A percentile compares a stretch with the other conserved stretches of the same genome.
These are phyloP conservation scores for Camelus dromedarius DNA, from an alignment of 2,113 vertebrate genomes.

Conservation along the genomic window DNA sequence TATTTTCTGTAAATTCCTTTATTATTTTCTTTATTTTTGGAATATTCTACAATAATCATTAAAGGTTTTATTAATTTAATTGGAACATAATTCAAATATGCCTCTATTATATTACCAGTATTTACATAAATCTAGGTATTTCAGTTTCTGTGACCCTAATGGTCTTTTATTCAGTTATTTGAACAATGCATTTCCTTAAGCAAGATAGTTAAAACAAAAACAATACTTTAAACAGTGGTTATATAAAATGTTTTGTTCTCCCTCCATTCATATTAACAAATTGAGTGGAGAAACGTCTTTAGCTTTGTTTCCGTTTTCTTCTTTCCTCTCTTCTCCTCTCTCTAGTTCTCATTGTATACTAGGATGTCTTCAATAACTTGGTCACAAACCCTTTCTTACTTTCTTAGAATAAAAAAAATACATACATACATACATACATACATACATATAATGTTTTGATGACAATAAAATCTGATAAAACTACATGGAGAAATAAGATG, in stretches of 20 bases:
- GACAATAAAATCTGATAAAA: background rate
- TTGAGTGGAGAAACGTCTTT: background rate
- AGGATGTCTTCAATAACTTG: background rate
- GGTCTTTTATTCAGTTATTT: background rate
- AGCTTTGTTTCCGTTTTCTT: background rate
- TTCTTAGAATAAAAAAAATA: background rate
- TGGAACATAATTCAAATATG: background rate
- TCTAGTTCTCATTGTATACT: background rate
- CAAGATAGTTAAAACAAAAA: background rate
- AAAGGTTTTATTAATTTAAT: conserved; percentile 1
- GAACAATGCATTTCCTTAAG: background rate
- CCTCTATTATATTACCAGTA: conserved; percentile 10
- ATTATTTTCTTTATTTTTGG: background rate
- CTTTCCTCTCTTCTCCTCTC: background rate
- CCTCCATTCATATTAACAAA: conserved; percentile 32
- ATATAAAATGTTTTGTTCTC: background rate
- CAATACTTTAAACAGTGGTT: conserved; percentile 4
- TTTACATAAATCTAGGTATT: background rate
- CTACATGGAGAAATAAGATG: background rate
- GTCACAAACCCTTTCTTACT: background rate
- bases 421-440: background rate
- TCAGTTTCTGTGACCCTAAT: background rate
- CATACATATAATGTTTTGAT: background rate
- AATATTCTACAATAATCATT: background rate
- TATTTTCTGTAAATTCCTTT: background rate